Evolutionary conservation across 1,140 invertebrate species (phyloP).

Genomic region (Eumaeus atala): DNA sequence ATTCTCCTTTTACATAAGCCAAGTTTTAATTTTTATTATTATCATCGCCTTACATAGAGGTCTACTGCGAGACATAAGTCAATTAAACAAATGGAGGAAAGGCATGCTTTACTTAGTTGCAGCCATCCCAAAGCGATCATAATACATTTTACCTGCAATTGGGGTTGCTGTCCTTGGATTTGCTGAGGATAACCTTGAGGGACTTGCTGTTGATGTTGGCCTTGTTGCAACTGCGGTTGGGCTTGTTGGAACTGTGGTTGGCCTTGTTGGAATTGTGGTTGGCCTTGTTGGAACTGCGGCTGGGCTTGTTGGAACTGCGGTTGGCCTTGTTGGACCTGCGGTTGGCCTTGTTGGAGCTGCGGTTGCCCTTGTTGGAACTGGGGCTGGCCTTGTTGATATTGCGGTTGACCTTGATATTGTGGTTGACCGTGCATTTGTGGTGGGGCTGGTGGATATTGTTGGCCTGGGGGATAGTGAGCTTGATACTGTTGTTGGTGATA

Average conservation of each 20-base stretch:
- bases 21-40: not conserved
- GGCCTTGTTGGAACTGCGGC: conserved; percentile 5
- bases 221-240: conserved; percentile 17
- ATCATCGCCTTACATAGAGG: too few species aligned
- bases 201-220: conserved; percentile 19
- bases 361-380: conserved; percentile 24
- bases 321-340: conserved; percentile 23
- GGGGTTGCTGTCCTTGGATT: conserved; percentile 19
- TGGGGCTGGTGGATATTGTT: conserved; percentile 20
- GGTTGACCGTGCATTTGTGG: conserved; percentile 26
- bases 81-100: too few species aligned
- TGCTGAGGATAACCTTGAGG: conserved; percentile 23
- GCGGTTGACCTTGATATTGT: conserved; percentile 23
- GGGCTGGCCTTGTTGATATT: not conserved
- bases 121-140: too few species aligned
- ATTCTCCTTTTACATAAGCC: too few species aligned
- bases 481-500: conserved; percentile 30
- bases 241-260: conserved; percentile 19
- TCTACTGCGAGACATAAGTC: too few species aligned
- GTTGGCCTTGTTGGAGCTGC: conserved; percentile 24
- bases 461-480: conserved; percentile 28
- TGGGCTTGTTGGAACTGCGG: conserved; percentile 19
- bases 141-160: not conserved
- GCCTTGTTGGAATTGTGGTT: not conserved
- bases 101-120: too few species aligned